Percentiles rank a stretch among this genome's conserved stretches.
Evolutionary conservation across 2,888 invertebrate genomes (phyloP).

Genomic region (Thera obeliscata): DNA sequence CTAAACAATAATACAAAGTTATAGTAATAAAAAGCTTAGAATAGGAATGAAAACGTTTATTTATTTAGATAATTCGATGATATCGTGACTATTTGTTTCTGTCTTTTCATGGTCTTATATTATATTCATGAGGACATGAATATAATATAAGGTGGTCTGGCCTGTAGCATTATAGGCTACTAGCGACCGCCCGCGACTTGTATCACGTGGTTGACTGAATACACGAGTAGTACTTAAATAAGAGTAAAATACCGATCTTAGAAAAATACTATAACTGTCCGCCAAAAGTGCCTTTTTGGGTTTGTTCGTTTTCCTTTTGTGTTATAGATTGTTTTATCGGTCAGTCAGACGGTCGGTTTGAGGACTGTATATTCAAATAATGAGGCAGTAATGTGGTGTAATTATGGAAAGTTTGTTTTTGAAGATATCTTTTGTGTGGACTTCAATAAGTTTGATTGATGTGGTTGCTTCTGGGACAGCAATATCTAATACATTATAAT

Average conservation of each 20-base stretch:
- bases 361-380: background rate
- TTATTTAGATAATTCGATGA: constrained; percentile 22
- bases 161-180: background rate
- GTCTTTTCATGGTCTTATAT: background rate
- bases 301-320: too few relatives aligned
- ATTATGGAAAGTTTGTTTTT: constrained; percentile 13
- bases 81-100: constrained; percentile 24
- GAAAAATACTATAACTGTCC: too few relatives aligned
- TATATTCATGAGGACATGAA: constrained; percentile 6
- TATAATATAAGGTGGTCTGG: constrained; percentile 8
- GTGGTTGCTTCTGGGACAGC: too few relatives aligned
- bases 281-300: too few relatives aligned
- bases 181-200: background rate
- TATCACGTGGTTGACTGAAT: too few relatives aligned
- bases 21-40: background rate
- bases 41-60: constrained; percentile 11
- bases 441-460: too few relatives aligned
- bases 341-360: too few relatives aligned
- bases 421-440: constrained; percentile 1
- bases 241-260: too few relatives aligned
- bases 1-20: background rate
- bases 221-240: too few relatives aligned
- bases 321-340: too few relatives aligned
- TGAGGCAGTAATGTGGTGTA: constrained; percentile 5
- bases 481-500: background rate